Evolutionary conservation across 2,797 vertebrate species (phyloP), one percentile per base, ranked within the genome.

Genomic region (Kryptopterus vitreolus): DNA sequence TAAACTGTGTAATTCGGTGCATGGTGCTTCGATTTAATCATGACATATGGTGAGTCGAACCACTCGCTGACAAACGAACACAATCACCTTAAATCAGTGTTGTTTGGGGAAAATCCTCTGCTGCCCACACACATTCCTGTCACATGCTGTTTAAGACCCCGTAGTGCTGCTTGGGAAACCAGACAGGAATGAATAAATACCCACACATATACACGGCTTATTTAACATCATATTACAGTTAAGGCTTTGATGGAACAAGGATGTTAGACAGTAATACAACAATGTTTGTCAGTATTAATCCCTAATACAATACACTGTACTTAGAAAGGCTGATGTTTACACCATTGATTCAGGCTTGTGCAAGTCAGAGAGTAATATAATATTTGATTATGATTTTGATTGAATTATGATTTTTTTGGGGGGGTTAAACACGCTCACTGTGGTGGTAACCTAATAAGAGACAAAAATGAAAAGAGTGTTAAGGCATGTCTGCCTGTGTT

Each of bases 121-220:
- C 62, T 71, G n/a, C 66, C 48, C 57, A 55, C 81, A 74, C 48
- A 70, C 52, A 71, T 79, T 74, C 70, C 66, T 53, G 63, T 69
- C 76, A 69, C 79, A 83, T 18, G 26, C 82, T 77, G 63, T 72
- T 77, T 72, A 65, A 69, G 22, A 70, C 24, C 15, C 55, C 55
- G 46, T 61, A 83, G 75, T 72, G 63, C 66, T 62, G 59, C 26
- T 73, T 55, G 29, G 76, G 81, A 82, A 77, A 81, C 71, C 63
- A 53, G 63, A 70, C 8, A 81, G 18, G 29, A 29, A 76, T 61
- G 65, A 52, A 73, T 46, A 24, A 66, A 55, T 15, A 2, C 29
- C 12, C 46, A 35, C 33, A 35, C 26, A 26, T 52, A 68, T 48
- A 77, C 62, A 55, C 35, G 33, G 63, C 62, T 57, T 31, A 66